Base-by-base conservation (phyloP, 2,797 vertebrate genomes). In the Echiichthys vipera region DNA sequence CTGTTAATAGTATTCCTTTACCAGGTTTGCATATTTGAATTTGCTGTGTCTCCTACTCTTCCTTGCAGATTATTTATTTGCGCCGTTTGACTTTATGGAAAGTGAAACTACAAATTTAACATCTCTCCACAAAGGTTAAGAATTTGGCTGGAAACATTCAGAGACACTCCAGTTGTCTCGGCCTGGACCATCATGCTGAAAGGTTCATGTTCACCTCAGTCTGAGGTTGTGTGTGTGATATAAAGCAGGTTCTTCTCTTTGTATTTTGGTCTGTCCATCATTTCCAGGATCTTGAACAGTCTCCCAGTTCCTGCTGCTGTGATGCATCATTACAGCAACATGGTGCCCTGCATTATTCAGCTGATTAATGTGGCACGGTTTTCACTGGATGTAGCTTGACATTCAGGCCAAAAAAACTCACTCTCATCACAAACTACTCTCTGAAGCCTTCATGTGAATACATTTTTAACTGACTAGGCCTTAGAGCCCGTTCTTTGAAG, bases 311-410 rank as follows among this genome's bases (percentile, higher is more conserved):
- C 40, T 64, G 58, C 55, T 56, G 30, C 32, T 18, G 25, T 15
- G 37, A 61, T 71, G 66, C 59, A 65, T 74, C 46, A 37, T 62
- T 57, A 42, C 18, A 42, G 53, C 14, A 57, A 49, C 45, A 58
- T 0, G 9, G 20, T 42, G 27, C 5, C 12, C 40, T 39, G 12
- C 15, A 72, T 42, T 39, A 65, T 7, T 82, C 30, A 27, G 24
- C 17, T 47, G 34, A 68, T 49, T 42, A 37, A 61, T 43, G 20
- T 34, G 14, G 51, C 20, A 0, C 25, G 12, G 24, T 32, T 65
- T 59, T 37, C 13, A 30, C 22, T n/a, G n/a, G 14, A 62, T 14
- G 10, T 27, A 22, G 34, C 32, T 59, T 11, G 10, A 72, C 17
- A 36, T 32, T 34, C 9, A 13, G 34, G 50, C 8, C 47, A 55